A percentile compares a stretch with the other conserved stretches of the same genome.
Conservation (phyloP, 2,797 vertebrate species). For the Ispidina lecontei region DNA sequence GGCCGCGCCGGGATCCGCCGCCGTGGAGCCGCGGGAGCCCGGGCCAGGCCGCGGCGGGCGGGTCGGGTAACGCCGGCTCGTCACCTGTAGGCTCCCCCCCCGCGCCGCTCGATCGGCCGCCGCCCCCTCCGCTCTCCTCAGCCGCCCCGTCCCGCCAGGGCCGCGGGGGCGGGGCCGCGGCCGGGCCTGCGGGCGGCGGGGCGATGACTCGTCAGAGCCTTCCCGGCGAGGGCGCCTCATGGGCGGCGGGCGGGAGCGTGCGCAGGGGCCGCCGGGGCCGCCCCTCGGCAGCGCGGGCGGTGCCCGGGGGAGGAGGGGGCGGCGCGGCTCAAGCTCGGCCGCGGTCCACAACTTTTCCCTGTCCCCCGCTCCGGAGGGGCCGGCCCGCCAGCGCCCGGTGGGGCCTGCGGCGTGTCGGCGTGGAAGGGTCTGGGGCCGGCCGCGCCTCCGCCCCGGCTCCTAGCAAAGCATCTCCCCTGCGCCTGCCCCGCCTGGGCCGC, state of each 20-base stretch:
- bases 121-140: neutral
- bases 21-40: neutral
- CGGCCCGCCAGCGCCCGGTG: neutral
- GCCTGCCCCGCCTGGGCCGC: neutral
- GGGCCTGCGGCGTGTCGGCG: neutral
- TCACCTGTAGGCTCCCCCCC: slow-evolving; percentile 55
- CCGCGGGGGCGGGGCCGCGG: neutral
- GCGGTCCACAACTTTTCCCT: neutral
- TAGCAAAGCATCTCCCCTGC: neutral
- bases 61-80: neutral
- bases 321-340: neutral
- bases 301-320: slow-evolving; percentile 8
- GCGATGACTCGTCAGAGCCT: slow-evolving; percentile 16
- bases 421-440: neutral
- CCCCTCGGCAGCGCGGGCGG: slow-evolving; percentile 21
- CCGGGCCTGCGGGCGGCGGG: neutral
- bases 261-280: slow-evolving; percentile 26
- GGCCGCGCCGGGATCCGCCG: neutral
- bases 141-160: neutral
- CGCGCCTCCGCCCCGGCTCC: neutral
- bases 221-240: slow-evolving; percentile 7
- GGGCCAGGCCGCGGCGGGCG: neutral
- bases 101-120: neutral
- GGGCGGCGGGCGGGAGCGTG: slow-evolving; percentile 29
- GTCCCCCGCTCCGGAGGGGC: neutral